Percentiles rank a stretch among this genome's conserved stretches.
phyloP scores from a whole-genome alignment of 2,797 vertebrate genomes.

The Pelodytes ibericus region DNA sequence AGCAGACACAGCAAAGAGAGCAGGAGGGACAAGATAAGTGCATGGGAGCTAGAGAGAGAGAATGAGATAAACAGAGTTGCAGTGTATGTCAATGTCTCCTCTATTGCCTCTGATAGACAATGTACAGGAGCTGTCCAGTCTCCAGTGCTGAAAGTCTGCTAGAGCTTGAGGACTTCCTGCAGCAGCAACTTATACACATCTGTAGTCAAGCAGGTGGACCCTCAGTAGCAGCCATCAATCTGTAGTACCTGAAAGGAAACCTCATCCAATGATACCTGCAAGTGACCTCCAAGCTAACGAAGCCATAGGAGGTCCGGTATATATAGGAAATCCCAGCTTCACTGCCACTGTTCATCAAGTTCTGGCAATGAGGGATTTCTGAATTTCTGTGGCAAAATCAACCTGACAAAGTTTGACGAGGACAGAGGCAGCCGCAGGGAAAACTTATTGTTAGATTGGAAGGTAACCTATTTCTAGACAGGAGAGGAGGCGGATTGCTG shows the following conservation, averaged over 20 bases:
- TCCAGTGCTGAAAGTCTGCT: slow-evolving; percentile 29
- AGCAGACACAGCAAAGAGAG: neutral
- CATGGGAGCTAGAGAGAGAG: neutral
- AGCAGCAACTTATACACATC: neutral
- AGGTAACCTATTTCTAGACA: neutral
- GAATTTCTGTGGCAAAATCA: neutral
- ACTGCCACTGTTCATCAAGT: neutral
- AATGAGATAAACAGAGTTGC: neutral
- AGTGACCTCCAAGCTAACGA: neutral
- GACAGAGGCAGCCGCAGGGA: neutral
- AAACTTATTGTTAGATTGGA: neutral
- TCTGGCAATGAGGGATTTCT: neutral
- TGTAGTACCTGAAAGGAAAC: neutral
- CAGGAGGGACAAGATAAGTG: slow-evolving; percentile 29
- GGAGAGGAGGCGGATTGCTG: neutral
- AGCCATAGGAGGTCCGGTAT: neutral
- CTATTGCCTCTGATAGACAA: slow-evolving; percentile 20
- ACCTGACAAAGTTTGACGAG: slow-evolving; percentile 23
- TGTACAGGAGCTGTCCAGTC: slow-evolving; percentile 36
- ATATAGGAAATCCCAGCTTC: neutral
- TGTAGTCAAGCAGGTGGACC: too few relatives aligned
- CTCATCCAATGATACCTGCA: neutral
- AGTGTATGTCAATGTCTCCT: slow-evolving; percentile 5
- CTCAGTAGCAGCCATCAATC: neutral
- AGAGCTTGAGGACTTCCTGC: neutral